Conservation (phyloP, 2,113 vertebrate genomes). For the Zingel zingel region DNA sequence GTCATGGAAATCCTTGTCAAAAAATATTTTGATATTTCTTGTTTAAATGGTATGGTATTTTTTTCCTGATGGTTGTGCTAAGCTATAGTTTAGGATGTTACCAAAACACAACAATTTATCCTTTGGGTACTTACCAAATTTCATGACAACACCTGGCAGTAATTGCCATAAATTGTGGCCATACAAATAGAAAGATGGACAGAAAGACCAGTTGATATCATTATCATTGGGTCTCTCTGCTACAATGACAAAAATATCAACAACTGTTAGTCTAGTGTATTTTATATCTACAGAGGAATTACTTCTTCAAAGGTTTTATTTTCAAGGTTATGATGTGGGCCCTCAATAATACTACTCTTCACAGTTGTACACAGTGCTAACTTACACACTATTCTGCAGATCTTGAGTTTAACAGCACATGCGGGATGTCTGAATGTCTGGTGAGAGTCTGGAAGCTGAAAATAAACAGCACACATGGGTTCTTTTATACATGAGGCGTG, state of each 20-base stretch:
- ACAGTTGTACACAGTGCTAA: neutral
- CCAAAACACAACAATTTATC: neutral
- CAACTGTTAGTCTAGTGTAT: neutral
- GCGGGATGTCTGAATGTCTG: constrained; percentile 23
- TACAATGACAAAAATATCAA: neutral
- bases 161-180: neutral
- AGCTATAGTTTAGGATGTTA: neutral
- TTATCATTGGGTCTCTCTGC: neutral
- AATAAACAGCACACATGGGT: constrained; percentile 10
- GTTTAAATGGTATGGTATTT: neutral
- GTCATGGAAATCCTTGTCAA: no score
- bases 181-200: neutral
- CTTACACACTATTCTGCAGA: neutral
- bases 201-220: neutral
- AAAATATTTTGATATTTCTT: neutral
- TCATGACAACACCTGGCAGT: neutral
- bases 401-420: neutral
- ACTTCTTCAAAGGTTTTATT: neutral
- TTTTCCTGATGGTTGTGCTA: neutral
- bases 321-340: neutral
- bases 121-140: neutral
- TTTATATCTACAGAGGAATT: neutral
- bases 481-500: constrained; percentile 42
- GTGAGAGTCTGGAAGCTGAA: neutral
- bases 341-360: neutral